Percentiles rank a stretch among this genome's conserved stretches.
These are phyloP conservation scores for Diuraphis noxia DNA, from an alignment of 1,140 invertebrate species.

Conservation along the genomic window DNA sequence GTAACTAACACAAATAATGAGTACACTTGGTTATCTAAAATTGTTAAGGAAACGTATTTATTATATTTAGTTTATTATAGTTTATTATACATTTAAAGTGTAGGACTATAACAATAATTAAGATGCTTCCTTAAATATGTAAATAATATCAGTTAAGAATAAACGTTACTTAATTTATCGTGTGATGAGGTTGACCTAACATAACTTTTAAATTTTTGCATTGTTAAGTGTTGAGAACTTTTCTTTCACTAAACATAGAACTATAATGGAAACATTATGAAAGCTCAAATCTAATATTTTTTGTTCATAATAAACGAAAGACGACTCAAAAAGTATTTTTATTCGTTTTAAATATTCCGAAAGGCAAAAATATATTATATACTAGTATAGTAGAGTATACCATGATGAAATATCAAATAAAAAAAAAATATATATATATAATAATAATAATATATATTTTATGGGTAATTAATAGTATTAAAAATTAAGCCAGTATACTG, in stretches of 20 bases:
- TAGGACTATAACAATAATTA: no score
- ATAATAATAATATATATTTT: no score
- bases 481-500: background rate
- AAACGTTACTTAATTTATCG: background rate
- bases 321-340: no score
- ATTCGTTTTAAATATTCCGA: background rate
- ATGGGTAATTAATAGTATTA: no score
- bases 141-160: background rate
- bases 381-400: background rate
- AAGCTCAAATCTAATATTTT: background rate
- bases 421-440: no score
- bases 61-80: no score
- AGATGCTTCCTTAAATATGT: background rate
- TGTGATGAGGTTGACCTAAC: background rate
- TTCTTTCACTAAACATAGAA: background rate
- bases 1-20: background rate
- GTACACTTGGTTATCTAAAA: background rate
- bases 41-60: background rate
- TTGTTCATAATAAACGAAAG: background rate
- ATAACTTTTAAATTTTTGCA: background rate
- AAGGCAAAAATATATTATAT: background rate
- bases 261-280: background rate
- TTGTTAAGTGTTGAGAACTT: background rate
- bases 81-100: background rate
- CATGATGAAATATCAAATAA: background rate